Base-by-base conservation (phyloP, 2,888 invertebrate genomes). In the Caradrina kadenii region DNA sequence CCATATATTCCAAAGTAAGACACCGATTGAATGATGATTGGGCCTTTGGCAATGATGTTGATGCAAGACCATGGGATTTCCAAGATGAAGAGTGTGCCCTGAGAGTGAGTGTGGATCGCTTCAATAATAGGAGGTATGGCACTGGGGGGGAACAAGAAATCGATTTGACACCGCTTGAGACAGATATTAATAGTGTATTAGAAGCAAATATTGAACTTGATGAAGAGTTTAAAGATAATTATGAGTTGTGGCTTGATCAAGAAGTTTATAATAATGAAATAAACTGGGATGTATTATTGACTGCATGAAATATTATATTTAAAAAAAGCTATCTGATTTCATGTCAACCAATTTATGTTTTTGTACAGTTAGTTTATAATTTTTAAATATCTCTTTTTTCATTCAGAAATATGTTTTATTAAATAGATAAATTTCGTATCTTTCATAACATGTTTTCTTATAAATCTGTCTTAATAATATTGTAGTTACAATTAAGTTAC, bases 1-100 rank as follows among this genome's bases (percentile, higher is more conserved):
- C 99, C 70, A 99, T 99, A 89, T 99, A 99, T 92, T 98, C 99
- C 70, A 99, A 99, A 96, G 98, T 99, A 3, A 96, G 99, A 39
- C 99, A 99, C 95, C 97, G 99, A 66, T 96, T 99, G 54, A 99
- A 99, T 89, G 99, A 99, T 91, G 99, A 99, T 93, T 99, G 99
- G 99, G 99, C 99, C 4, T 99, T 98, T 96, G 99, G 99, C 64
- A 99, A 99, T 96, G 98, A 99, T 96, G 97, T 99, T 86, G 99
- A 99, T 94, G 99, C 99, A 0, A 96, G 99, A 73, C 99, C 99
- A 0, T 99, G 99, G 99, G 99, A 99, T 92, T 99, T 99, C 86
- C 98, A 99, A 95, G 99, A 98, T 45, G 99, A 99, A 92, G 99
- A 99, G 91, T 99, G 99, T 92, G 98, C 99, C 15, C 94, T 99